Base-by-base conservation (phyloP, 2,797 vertebrate genomes). In the Loris lydekkerianus region DNA sequence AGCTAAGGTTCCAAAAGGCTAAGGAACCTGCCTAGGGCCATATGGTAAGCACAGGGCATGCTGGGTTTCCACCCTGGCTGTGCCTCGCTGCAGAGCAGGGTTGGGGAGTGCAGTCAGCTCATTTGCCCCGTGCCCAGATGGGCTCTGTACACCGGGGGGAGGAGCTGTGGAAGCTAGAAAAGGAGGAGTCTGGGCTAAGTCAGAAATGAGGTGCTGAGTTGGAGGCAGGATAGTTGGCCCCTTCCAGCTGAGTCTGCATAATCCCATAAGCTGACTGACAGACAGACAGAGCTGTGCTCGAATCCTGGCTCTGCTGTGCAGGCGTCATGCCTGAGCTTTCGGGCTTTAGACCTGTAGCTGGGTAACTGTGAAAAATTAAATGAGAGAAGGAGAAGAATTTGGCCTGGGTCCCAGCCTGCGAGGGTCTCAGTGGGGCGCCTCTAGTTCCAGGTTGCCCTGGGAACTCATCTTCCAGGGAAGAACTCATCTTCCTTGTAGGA, bases 341-440 rank as follows among this genome's bases (percentile, higher is more conserved):
- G 0, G 20, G 40, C 34, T 82, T 40, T 40, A 13, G n/a, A 53
- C 43, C 70, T 46, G 11, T 10, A 34, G 17, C 17, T n/a, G 14
- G 9, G 31, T 49, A 23, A 53, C 1, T 46, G 23, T 53, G 31
- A 56, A 11, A 23, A 29, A 63, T 18, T 53, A 23, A 7, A 29
- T 11, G n/a, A 69, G 70, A 23, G 70, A 34, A 10, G 10, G 27
- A 63, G 53, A 67, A 46, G 17, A 37, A 25, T 20, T 9, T 43
- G 60, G 15, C 21, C 65, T 58, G 4, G 75, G 10, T 10, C 60
- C 63, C 29, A 21, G 40, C 6, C 23, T 0, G 1, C 18, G 3
- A 3, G 25, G 40, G 7, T 15, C 37, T 58, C 5, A 0, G 21
- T 23, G 20, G 29, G 1, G 3, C 18, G 21, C 1, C 37, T 63